Evolutionary conservation across 2,113 vertebrate species (phyloP).

Genomic region (Ptilorrhoa leucosticta): DNA sequence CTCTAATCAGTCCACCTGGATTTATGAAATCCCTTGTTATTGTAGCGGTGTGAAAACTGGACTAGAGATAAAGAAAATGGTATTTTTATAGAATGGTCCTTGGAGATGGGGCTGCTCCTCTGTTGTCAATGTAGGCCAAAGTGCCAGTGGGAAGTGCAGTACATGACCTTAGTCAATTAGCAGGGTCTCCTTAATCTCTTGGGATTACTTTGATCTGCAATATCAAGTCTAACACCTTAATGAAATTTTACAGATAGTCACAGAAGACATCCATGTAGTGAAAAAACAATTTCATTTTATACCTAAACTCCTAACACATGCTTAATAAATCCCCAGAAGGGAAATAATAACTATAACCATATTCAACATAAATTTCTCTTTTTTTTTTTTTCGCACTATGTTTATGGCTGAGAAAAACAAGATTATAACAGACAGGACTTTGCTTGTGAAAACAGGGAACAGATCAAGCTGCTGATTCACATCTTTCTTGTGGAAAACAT

Average conservation of each 20-base stretch:
- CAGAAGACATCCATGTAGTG: constrained; percentile 51
- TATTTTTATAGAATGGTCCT: constrained; percentile 71
- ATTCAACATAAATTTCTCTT: constrained; percentile 53
- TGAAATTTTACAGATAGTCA: constrained; percentile 71
- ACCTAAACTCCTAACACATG: constrained; percentile 60
- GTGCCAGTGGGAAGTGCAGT: constrained; percentile 66
- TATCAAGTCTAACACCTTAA: constrained; percentile 69
- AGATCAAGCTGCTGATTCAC: neutral
- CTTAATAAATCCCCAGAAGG: constrained; percentile 63
- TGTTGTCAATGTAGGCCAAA: constrained; percentile 63
- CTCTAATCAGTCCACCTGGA: constrained; percentile 71
- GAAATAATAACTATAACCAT: constrained; percentile 63
- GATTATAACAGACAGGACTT: neutral
- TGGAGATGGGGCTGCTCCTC: constrained; percentile 60
- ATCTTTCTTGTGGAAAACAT: neutral
- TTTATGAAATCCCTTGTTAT: constrained; percentile 66
- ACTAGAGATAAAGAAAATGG: constrained; percentile 67
- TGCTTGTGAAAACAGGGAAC: neutral
- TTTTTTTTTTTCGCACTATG: neutral
- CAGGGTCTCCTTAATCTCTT: constrained; percentile 62
- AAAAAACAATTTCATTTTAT: constrained; percentile 65
- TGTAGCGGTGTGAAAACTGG: constrained; percentile 58
- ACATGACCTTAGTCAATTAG: constrained; percentile 72
- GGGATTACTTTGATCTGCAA: constrained; percentile 72
- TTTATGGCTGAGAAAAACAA: constrained; percentile 51